A percentile compares a stretch with the other conserved stretches of the same genome.
These are phyloP conservation scores for cat (Felis catus) DNA, from an alignment of 2,113 vertebrate species.

Conservation along the genomic window DNA sequence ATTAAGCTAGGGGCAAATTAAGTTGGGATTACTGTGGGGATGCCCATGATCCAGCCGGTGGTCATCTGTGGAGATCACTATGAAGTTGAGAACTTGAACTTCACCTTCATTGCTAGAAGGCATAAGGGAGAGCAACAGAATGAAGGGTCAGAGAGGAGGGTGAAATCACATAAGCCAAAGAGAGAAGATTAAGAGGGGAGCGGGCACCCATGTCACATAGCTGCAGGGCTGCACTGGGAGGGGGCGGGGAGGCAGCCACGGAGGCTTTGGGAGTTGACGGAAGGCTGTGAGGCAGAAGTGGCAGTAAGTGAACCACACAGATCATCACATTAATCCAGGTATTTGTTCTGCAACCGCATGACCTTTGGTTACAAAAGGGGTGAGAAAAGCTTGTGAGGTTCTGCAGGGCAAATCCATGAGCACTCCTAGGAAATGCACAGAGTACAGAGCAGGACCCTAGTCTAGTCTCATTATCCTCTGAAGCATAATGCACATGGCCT, in stretches of 20 bases:
- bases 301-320: neutral
- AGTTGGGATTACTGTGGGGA: neutral
- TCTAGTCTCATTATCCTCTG: neutral
- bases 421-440: neutral
- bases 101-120: neutral
- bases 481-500: neutral
- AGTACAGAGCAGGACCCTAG: neutral
- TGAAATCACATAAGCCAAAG: neutral
- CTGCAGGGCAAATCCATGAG: neutral
- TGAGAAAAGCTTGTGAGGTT: neutral
- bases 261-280: neutral
- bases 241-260: too few species aligned
- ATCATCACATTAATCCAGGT: neutral
- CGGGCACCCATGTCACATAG: rapidly evolving
- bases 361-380: neutral
- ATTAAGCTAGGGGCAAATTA: neutral
- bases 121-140: neutral
- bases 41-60: neutral
- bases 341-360: neutral
- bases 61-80: neutral
- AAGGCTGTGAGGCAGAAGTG: neutral
- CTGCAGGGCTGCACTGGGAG: neutral
- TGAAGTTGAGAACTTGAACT: neutral
- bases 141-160: neutral
- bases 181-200: neutral